phyloP scores from a whole-genome alignment of 1,140 invertebrate genomes.

The Odontomachus brunneus region DNA sequence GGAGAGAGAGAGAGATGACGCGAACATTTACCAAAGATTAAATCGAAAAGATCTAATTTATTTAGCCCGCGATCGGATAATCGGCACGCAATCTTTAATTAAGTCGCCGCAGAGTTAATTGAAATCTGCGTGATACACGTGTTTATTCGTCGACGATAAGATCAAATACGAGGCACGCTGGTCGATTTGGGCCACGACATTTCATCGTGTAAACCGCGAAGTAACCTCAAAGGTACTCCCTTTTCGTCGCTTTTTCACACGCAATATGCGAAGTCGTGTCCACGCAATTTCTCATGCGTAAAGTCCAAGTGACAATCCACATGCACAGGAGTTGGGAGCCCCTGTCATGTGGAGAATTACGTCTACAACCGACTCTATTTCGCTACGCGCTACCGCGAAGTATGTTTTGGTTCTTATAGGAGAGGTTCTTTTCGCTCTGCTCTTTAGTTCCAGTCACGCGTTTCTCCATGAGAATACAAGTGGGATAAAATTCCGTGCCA shows the following conservation, averaged over 20 bases:
- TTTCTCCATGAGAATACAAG: background rate
- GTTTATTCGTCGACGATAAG: background rate
- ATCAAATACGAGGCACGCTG: background rate
- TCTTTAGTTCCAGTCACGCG: background rate
- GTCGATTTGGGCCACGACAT: background rate
- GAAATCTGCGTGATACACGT: background rate
- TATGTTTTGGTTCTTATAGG: background rate
- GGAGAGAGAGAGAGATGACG: background rate
- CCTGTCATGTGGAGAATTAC: too few relatives aligned
- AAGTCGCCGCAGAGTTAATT: background rate
- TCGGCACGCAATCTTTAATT: background rate
- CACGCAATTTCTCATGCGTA: too few relatives aligned
- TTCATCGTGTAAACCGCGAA: too few relatives aligned
- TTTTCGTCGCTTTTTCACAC: too few relatives aligned
- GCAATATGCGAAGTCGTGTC: too few relatives aligned
- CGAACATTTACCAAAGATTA: background rate
- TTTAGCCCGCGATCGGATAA: background rate
- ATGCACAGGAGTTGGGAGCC: too few relatives aligned
- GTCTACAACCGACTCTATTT: background rate
- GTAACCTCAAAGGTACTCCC: too few relatives aligned
- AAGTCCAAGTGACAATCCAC: too few relatives aligned
- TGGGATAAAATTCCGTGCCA: background rate
- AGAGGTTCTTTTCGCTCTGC: background rate
- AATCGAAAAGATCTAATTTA: background rate
- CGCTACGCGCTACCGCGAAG: background rate